Evolutionary conservation across 53 echinoderm and acorn worm species (phyloP), one percentile per base, ranked within the genome.

Genomic region (Antedon mediterranea): DNA sequence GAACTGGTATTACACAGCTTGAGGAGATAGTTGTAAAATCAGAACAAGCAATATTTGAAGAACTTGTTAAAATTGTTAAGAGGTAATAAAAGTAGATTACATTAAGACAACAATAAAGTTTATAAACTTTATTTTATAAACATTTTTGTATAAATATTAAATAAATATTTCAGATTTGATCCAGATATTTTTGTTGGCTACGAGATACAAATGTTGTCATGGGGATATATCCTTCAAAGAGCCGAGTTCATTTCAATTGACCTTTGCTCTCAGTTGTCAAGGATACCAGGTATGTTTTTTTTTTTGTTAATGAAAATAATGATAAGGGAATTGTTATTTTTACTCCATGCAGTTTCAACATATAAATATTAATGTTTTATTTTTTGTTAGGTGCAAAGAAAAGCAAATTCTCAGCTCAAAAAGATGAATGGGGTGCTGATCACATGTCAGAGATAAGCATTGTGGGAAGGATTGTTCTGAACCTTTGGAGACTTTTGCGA

Each of bases 371-470:
- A 37, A 37, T n/a, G 37, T 6, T 6, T 37, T 37, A 37, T 37
- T 4, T 37, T 37, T 6, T 37, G 37, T 37, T 37, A 72, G 80
- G 76, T 32, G 80, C 78, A 30, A 90, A 83, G 34, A 89, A 98
- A 43, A 98, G 90, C 31, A 82, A 84, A 30, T 90, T 88, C 75
- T 72, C 85, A 4, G 76, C 86, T 3, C 88, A 93, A 34, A 90
- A 93, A 34, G 98, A 98, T 79, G 92, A 84, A 2, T 98, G 90
- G 73, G 92, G 92, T 5, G 86, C 98, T 13, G 87, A 88, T 76
- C 88, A 98, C 81, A 84, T 88, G 80, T 98, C 98, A n/a, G 98
- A 98, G 73, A 88, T 98, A 78, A 86, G 77, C 84, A 91, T 98
- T 27, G 98, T 88, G 73, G 97, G 97, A 26, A 91, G 95, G 37